These are phyloP conservation scores for Daboia siamensis DNA, from an alignment of 2,113 vertebrate species.

Conservation along the genomic window DNA sequence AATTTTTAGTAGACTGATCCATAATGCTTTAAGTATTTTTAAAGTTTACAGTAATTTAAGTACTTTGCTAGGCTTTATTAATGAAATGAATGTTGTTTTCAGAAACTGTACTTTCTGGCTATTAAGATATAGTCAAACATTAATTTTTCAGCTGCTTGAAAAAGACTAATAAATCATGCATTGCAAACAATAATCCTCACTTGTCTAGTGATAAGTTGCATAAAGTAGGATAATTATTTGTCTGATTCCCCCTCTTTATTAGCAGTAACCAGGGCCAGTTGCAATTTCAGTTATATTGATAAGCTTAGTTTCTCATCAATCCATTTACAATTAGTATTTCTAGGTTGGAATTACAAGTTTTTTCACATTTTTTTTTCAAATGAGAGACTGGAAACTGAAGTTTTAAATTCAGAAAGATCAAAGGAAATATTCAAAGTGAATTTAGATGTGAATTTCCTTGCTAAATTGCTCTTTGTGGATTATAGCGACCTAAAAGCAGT, in stretches of 20 bases:
- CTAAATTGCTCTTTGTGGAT: conserved; percentile 19
- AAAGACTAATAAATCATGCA: not conserved
- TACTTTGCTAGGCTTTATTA: not conserved
- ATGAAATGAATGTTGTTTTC: not conserved
- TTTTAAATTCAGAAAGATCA: not conserved
- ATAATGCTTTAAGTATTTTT: not conserved
- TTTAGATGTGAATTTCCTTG: conserved; percentile 46
- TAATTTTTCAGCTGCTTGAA: not conserved
- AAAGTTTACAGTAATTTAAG: not conserved
- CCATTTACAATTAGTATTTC: not conserved
- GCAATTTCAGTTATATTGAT: conserved; percentile 21
- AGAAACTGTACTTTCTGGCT: not conserved
- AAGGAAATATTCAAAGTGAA: conserved; percentile 26
- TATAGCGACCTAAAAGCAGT: not conserved
- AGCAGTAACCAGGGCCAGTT: not conserved
- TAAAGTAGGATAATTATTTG: not conserved
- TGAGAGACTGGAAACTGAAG: conserved; percentile 13
- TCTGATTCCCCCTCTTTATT: not conserved
- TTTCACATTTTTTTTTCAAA: not conserved
- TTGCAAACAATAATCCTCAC: not conserved
- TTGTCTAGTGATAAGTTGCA: not conserved
- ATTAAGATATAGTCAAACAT: not conserved
- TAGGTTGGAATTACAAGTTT: not conserved
- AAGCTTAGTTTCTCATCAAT: not conserved
- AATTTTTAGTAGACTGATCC: not conserved